phyloP scores from a whole-genome alignment of 2,888 invertebrate genomes.

The Hesperia comma region DNA sequence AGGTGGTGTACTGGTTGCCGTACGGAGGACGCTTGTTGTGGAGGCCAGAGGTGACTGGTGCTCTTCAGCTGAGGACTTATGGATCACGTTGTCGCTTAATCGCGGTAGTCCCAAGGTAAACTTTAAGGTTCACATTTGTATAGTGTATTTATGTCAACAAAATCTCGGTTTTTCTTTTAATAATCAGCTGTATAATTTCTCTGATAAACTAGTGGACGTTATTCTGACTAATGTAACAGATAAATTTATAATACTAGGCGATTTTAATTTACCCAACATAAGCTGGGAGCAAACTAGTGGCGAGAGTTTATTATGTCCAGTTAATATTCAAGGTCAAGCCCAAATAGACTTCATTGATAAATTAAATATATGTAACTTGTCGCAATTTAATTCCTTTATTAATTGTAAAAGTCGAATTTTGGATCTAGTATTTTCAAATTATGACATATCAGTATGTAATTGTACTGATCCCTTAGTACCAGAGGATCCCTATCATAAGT shows the following conservation, averaged over 20 bases:
- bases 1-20: conserved; percentile 11
- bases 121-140: conserved; percentile 28
- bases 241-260: conserved; percentile 26
- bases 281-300: conserved; percentile 6
- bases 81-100: not conserved
- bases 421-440: conserved; percentile 26
- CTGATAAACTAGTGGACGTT: conserved; percentile 8
- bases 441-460: not conserved
- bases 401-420: conserved; percentile 24
- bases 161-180: conserved; percentile 12
- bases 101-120: not conserved
- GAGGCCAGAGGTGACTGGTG: conserved; percentile 6
- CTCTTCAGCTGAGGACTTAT: conserved; percentile 11
- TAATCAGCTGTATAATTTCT: conserved; percentile 19
- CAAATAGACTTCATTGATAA: conserved; percentile 24
- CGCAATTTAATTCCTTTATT: conserved; percentile 17
- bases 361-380: conserved; percentile 14
- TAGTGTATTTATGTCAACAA: conserved; percentile 32
- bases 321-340: conserved; percentile 4
- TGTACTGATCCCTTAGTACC: conserved; percentile 1
- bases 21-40: not conserved
- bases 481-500: conserved; percentile 6
- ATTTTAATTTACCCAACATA: conserved; percentile 32
- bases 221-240: not conserved
- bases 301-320: not conserved